Conservation (phyloP, 2,888 invertebrate genomes). For the Cheilosia vernalis region DNA sequence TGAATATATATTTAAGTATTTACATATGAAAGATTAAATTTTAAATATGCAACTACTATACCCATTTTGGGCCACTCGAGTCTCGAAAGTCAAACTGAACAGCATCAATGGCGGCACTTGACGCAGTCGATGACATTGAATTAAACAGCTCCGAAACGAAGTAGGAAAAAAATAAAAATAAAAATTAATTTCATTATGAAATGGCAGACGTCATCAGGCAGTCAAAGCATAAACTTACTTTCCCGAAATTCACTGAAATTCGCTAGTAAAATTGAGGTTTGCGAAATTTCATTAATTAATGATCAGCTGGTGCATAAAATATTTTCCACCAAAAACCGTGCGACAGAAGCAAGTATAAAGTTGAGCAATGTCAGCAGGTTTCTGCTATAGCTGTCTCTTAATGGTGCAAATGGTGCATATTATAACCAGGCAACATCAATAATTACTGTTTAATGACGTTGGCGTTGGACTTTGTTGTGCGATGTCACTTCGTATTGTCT, state of each 20-base stretch:
- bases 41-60: constrained; percentile 17
- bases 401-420: too few species aligned
- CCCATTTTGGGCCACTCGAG: constrained; percentile 16
- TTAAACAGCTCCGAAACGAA: constrained; percentile 23
- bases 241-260: neutral
- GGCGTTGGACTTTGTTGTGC: constrained; percentile 14
- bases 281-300: neutral
- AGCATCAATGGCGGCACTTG: constrained; percentile 38
- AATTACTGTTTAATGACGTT: neutral
- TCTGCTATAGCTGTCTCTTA: neutral
- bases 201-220: neutral
- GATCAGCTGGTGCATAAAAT: neutral
- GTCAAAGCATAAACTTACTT: neutral
- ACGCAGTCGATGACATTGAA: constrained; percentile 46
- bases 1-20: neutral
- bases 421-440: neutral
- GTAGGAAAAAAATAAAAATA: neutral
- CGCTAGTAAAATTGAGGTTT: neutral
- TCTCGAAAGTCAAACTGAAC: constrained; percentile 19
- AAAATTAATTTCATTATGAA: neutral
- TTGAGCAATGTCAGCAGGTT: neutral
- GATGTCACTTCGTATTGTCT: constrained; percentile 28
- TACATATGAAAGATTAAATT: neutral
- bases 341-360: neutral
- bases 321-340: neutral